Base-by-base conservation (phyloP, 2,888 invertebrate genomes). In the Catocala sponsa region DNA sequence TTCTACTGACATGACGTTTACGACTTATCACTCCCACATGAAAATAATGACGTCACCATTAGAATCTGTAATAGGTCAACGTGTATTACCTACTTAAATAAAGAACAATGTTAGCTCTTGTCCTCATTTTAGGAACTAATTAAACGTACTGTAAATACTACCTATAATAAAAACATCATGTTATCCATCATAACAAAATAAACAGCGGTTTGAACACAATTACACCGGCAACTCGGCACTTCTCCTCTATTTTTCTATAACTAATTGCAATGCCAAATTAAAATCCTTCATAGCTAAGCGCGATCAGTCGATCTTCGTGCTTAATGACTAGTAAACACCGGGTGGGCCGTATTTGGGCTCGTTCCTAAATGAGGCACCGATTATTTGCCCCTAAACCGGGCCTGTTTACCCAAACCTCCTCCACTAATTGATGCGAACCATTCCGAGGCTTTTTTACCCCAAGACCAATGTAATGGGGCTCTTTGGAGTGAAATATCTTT, bases 311-410 rank as follows among this genome's bases (percentile, higher is more conserved):
- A 85, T 90, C 89, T 88, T 87, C 68, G 68, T 79, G 88, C 82
- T 79, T 90, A 91, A 91, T 91, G 90, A 91, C 84, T 88, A 90
- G 91, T 90, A 90, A 91, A 91, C 90, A 91, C 68, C 56, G 78
- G 80, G 79, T 68, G 78, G 77, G 82, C 25, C 80, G 78, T 68
- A 70, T 76, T 76, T 75, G 73, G 83, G 82, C 75, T 68, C 72
- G 74, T 63, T 73, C 66, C 80, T 82, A 88, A 90, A 89, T 90
- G 90, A 89, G 87, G 81, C 86, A 69, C 79, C 90, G 88, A 90
- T 91, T 90, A 90, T 91, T 90, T 90, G 86, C 83, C 80, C 81
- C 83, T 83, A 84, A 88, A 83, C 81, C 78, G 70, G 76, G 58
- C 74, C 81, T 87, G 82, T 90, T 90, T 90, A 74, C 86, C 84